phyloP scores from a whole-genome alignment of 37 sponge, comb jelly and placozoan species.

The Lycopodina hypogea region DNA sequence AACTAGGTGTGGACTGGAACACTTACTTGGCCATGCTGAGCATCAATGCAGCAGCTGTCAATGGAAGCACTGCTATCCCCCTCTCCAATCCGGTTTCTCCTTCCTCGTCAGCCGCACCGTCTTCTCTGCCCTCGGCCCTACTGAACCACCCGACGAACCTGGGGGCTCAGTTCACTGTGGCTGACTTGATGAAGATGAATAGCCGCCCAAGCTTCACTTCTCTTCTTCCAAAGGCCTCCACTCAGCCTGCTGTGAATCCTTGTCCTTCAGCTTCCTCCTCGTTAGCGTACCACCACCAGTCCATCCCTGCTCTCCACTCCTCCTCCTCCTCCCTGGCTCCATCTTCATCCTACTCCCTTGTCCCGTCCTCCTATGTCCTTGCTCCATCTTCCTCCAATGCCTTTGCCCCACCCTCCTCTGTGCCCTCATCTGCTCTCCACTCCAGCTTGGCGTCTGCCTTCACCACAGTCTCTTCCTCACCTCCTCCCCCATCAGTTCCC shows the following conservation, averaged over 20 bases:
- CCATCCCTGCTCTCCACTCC: not conserved
- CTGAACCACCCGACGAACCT: too few species aligned
- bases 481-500: constrained; percentile 4
- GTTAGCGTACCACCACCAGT: not conserved
- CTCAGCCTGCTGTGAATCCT: not conserved
- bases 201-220: not conserved
- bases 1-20: not conserved
- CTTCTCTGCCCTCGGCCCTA: too few species aligned
- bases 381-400: not conserved
- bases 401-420: not conserved
- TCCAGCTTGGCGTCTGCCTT: not conserved
- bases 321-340: not conserved
- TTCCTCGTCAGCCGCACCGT: not conserved
- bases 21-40: not conserved
- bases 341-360: not conserved
- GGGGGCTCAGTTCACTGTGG: not conserved
- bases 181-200: constrained; percentile 5
- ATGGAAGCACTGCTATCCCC: not conserved
- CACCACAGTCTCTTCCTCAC: not conserved
- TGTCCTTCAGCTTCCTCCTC: not conserved
- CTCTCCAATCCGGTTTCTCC: not conserved
- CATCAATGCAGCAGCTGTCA: not conserved
- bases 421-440: not conserved
- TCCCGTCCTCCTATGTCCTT: not conserved
- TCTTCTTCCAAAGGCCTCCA: not conserved